A percentile compares a stretch with the other conserved stretches of the same genome.
phyloP scores from a whole-genome alignment of 1,140 invertebrate species.

The Thrips palmi region DNA sequence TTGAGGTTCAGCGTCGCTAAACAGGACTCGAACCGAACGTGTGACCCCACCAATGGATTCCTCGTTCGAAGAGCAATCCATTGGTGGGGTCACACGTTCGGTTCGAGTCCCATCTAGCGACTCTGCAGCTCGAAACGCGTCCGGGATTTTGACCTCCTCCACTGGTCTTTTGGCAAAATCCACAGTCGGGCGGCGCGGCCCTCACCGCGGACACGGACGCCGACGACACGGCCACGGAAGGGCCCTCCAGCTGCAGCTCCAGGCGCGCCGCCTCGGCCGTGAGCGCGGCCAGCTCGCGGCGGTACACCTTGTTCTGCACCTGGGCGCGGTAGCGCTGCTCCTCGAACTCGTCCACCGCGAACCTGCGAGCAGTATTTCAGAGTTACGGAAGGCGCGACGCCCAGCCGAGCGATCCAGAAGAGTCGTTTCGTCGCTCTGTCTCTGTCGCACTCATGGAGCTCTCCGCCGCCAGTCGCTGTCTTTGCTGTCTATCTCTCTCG shows the following conservation, averaged over 20 bases:
- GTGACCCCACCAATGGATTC: too few species aligned
- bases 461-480: not conserved
- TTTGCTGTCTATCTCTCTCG: not conserved
- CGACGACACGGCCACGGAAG: conserved; percentile 23
- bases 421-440: not conserved
- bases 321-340: conserved; percentile 72
- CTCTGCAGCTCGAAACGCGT: not conserved
- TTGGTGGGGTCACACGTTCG: too few species aligned
- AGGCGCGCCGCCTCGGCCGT: conserved; percentile 61
- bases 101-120: too few species aligned
- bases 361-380: conserved; percentile 19
- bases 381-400: too few species aligned
- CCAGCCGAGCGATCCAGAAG: too few species aligned
- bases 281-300: conserved; percentile 57
- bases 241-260: conserved; percentile 42
- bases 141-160: not conserved
- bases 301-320: conserved; percentile 79
- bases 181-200: conserved; percentile 22
- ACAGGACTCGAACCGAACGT: too few species aligned
- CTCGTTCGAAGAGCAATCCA: too few species aligned
- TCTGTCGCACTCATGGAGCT: not conserved
- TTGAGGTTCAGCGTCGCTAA: too few species aligned
- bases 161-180: conserved; percentile 24
- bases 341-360: conserved; percentile 33
- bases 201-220: conserved; percentile 17